Conservation (phyloP, 35 echinoderm and acorn worm genomes). For the Ophiothrix spiculata region DNA sequence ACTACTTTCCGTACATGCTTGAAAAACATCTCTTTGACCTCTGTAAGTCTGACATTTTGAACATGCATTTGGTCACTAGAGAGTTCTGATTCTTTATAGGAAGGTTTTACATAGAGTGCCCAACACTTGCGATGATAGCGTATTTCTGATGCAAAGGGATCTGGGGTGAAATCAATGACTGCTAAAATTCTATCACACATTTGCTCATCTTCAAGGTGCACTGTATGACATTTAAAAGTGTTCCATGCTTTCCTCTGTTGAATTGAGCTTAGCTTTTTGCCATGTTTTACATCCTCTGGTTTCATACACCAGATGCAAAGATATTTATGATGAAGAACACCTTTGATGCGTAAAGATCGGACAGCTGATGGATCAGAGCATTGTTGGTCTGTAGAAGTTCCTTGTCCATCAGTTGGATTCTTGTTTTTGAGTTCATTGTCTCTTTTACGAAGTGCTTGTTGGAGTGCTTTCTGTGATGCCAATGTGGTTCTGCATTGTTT, state of each 20-base stretch:
- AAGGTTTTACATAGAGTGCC: not conserved
- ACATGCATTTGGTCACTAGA: not conserved
- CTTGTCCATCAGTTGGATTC: not conserved
- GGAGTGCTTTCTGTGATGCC: not conserved
- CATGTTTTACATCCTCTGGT: not conserved
- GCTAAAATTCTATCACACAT: conserved; percentile 13
- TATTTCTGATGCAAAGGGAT: conserved; percentile 23
- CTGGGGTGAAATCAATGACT: conserved; percentile 22
- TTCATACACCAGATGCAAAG: not conserved
- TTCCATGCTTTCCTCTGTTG: conserved; percentile 32
- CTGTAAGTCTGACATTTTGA: conserved; percentile 28
- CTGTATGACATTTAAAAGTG: conserved; percentile 11
- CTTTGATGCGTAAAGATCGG: not conserved
- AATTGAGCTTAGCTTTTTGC: not conserved
- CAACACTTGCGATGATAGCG: conserved; percentile 25
- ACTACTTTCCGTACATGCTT: conserved; percentile 30
- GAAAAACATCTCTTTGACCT: conserved; percentile 31
- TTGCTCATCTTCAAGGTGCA: conserved; percentile 10
- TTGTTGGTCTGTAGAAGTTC: not conserved
- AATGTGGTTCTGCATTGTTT: not conserved
- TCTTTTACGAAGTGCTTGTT: not conserved
- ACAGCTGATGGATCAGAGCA: not conserved
- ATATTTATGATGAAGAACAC: not conserved
- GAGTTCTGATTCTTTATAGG: not conserved
- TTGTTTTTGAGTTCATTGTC: too few species aligned